Conservation (phyloP, 2,888 invertebrate genomes). For the Anoncus sp. region DNA sequence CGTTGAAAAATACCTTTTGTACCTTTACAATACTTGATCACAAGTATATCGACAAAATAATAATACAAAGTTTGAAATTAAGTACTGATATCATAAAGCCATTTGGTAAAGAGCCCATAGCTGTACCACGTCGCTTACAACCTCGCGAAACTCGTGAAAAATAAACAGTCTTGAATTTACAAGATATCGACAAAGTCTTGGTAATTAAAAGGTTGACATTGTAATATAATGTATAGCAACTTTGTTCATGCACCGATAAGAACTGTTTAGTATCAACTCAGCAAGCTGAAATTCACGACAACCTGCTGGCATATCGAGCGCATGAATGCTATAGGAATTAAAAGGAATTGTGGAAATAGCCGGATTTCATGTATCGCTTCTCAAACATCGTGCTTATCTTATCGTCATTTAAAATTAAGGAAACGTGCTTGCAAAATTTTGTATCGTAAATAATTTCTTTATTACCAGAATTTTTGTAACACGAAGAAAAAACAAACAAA, state of each 20-base stretch:
- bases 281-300: conserved; percentile 1
- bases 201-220: conserved; percentile 7
- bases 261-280: conserved; percentile 20
- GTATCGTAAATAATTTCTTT: conserved; percentile 27
- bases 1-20: background rate
- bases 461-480: background rate
- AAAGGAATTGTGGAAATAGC: conserved; percentile 8
- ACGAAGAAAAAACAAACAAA: background rate
- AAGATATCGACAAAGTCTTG: conserved; percentile 12
- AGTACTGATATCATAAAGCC: background rate
- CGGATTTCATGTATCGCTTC: conserved; percentile 5
- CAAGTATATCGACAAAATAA: background rate
- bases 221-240: conserved; percentile 29
- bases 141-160: background rate
- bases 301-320: background rate
- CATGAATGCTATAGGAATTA: background rate
- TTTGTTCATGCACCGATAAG: conserved; percentile 27
- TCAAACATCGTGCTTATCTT: conserved; percentile 3
- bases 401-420: conserved; percentile 2
- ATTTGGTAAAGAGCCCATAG: background rate
- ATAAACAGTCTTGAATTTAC: background rate
- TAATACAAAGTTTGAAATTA: background rate
- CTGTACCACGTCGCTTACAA: background rate
- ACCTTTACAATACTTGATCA: background rate
- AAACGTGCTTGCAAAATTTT: conserved; percentile 10